Percentiles rank a stretch among this genome's conserved stretches.
Evolutionary conservation across 2,797 vertebrate species (phyloP).

Genomic region (Clarias laeviceps): DNA sequence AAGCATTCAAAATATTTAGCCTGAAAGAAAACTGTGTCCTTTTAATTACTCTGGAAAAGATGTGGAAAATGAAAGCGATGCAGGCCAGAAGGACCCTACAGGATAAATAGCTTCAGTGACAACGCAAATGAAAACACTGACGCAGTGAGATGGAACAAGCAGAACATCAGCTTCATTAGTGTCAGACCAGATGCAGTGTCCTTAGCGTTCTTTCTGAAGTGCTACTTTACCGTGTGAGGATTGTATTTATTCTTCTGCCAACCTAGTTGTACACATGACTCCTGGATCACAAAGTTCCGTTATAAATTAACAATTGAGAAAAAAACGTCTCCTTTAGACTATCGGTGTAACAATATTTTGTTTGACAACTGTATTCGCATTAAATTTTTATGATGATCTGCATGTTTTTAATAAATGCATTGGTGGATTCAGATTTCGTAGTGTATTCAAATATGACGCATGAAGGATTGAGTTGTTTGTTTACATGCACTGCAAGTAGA

Average conservation of each 20-base stretch:
- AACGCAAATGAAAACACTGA: conserved; percentile 21
- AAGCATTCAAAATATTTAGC: neutral
- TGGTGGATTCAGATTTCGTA: neutral
- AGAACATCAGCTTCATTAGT: conserved; percentile 13
- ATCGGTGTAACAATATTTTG: neutral
- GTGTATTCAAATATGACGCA: neutral
- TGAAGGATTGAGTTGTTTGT: neutral
- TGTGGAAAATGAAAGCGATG: neutral
- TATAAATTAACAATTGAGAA: neutral
- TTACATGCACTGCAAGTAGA: neutral
- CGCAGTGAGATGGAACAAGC: conserved; percentile 11
- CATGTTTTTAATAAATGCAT: neutral
- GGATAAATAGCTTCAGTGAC: neutral
- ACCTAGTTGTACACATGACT: neutral
- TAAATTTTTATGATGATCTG: neutral
- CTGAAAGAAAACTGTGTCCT: neutral
- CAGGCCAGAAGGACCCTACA: conserved; percentile 4
- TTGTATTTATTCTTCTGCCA: neutral
- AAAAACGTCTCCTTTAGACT: neutral
- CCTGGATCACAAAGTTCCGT: neutral
- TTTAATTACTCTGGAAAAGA: conserved; percentile 9
- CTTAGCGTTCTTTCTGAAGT: neutral
- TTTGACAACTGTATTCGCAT: neutral
- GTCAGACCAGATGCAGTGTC: neutral
- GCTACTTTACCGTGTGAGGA: neutral